Conservation (phyloP, 2,888 invertebrate species). For the Machimus atricapillus region DNA sequence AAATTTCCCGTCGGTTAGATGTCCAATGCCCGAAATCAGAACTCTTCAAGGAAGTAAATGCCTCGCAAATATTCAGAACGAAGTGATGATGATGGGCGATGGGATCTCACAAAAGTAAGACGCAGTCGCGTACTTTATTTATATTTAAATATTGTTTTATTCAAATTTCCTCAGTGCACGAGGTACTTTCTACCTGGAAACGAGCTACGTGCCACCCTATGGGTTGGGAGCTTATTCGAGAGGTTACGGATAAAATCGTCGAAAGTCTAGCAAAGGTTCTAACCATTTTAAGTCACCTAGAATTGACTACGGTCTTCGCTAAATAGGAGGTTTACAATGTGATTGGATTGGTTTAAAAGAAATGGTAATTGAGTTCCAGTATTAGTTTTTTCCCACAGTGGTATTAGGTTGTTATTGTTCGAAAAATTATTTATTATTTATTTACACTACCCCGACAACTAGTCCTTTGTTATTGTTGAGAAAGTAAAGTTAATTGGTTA, state of each 20-base stretch:
- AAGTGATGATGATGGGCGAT: constrained; percentile 58
- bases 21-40: constrained; percentile 49
- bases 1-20: constrained; percentile 57
- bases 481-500: neutral
- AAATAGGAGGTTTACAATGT: neutral
- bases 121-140: neutral
- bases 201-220: constrained; percentile 57
- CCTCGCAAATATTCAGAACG: constrained; percentile 30
- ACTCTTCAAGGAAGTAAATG: constrained; percentile 36
- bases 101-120: constrained; percentile 53
- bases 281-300: neutral
- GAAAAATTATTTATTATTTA: neutral
- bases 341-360: neutral
- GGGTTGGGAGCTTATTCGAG: constrained; percentile 48
- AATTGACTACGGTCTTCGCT: neutral
- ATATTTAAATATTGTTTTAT: neutral
- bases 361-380: neutral
- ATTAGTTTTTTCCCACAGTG: neutral
- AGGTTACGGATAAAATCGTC: neutral
- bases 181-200: constrained; percentile 56
- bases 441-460: neutral
- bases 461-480: neutral
- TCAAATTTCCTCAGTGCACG: constrained; percentile 50
- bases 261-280: neutral
- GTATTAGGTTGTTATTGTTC: neutral